Conservation (phyloP, 2,888 invertebrate species). For the Teleogryllus oceanicus region DNA sequence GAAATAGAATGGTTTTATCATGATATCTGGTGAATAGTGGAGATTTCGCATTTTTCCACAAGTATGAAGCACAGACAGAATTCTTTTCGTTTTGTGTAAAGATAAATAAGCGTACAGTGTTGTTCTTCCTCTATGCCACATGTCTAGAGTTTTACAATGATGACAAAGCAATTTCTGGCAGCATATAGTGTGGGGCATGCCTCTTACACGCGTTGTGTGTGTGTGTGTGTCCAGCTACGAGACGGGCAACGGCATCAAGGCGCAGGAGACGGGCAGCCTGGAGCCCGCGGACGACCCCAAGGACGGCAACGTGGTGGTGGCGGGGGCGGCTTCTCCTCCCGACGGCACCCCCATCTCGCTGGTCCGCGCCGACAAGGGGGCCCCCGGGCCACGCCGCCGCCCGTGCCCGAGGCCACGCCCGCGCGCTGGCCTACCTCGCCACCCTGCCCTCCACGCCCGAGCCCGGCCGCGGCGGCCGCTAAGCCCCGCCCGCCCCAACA, state of each 20-base stretch:
- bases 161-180: too few species aligned
- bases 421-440: slow-evolving; percentile 59
- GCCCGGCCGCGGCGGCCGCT: neutral
- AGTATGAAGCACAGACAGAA: too few species aligned
- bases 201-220: neutral
- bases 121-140: too few species aligned
- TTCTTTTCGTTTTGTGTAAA: too few species aligned
- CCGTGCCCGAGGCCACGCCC: slow-evolving; percentile 69
- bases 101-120: too few species aligned
- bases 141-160: too few species aligned
- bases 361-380: slow-evolving; percentile 36
- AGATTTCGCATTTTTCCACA: too few species aligned
- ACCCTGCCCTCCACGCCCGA: slow-evolving; percentile 24
- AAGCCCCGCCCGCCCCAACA: neutral
- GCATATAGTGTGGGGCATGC: too few species aligned
- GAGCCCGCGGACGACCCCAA: slow-evolving; percentile 31
- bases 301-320: slow-evolving; percentile 32
- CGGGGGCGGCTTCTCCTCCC: slow-evolving; percentile 33
- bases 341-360: slow-evolving; percentile 34
- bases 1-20: too few species aligned
- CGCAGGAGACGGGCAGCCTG: slow-evolving; percentile 33
- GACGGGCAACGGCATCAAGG: slow-evolving; percentile 35
- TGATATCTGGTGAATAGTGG: too few species aligned
- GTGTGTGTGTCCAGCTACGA: slow-evolving; percentile 31
- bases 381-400: too few species aligned